These are phyloP conservation scores for Corvus moneduloides DNA, from an alignment of 2,113 vertebrate species.

Conservation along the genomic window DNA sequence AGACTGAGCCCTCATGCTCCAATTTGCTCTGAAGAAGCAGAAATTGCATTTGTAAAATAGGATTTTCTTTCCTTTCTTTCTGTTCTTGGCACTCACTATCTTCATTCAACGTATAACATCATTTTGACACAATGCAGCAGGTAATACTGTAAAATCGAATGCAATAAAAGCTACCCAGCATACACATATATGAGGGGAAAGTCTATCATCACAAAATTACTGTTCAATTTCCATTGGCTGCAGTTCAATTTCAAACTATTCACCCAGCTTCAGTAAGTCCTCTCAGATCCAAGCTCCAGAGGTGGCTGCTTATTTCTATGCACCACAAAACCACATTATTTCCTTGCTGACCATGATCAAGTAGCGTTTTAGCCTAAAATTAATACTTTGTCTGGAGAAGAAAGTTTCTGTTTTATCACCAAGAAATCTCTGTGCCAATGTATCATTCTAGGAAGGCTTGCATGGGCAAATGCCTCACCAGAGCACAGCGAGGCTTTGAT, in stretches of 20 bases:
- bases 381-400: not conserved
- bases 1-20: not conserved
- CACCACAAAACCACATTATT: not conserved
- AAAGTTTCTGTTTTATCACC: not conserved
- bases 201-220: not conserved
- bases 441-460: not conserved
- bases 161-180: not conserved
- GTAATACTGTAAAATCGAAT: not conserved
- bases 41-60: slow-evolving; percentile 33
- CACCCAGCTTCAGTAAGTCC: not conserved
- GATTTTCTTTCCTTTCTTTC: slow-evolving; percentile 3
- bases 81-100: not conserved
- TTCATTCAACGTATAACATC: not conserved
- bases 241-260: not conserved
- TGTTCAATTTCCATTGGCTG: not conserved
- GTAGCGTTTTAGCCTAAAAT: not conserved
- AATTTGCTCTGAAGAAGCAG: slow-evolving; percentile 2
- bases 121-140: not conserved
- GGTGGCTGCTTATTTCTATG: not conserved
- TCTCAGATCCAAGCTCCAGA: not conserved
- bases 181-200: not conserved
- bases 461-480: not conserved
- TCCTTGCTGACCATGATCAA: not conserved
- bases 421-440: not conserved
- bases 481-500: not conserved